Evolutionary conservation across 2,113 vertebrate species (phyloP), one percentile per base, ranked within the genome.

Genomic region (Notothenia rossii): DNA sequence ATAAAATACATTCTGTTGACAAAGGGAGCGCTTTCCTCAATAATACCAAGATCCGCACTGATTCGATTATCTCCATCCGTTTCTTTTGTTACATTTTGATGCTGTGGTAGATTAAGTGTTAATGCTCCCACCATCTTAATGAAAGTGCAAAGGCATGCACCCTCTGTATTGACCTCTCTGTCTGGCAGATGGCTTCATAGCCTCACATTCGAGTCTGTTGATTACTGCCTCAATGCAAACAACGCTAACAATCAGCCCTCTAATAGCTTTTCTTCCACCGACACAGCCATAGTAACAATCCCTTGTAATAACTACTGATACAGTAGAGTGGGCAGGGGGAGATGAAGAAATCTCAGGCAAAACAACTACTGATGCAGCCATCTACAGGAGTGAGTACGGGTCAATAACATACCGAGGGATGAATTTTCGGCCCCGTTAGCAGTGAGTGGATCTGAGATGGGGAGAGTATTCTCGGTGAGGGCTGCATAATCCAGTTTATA

Each of bases 141-240:
- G 75, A 77, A 73, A 60, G 73, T 81, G 62, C 48, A 67, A 76
- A 82, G 46, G 50, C 82, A 60, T 75, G 86, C 69, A 71, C 59
- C 59, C 77, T 77, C 50, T 54, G 17, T 86, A 78, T 72, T 82
- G 84, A 89, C 83, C 83, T 87, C 72, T 73, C 58, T 71, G 72
- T 79, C 67, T 75, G 56, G 65, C 67, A 86, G 85, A 88, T 87
- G 86, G 77, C 85, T 79, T 86, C 45, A 85, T 65, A 79, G 81
- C 69, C 62, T 62, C 45, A 43, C 22, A 58, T 48, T 54, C 36
- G 33, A 63, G 51, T 73, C 79, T 77, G 72, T 46, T 22, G 83
- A 71, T 74, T 64, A 64, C 43, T 43, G 86, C 88, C 79, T 85
- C 78, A 77, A 92, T 90, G 92, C 88, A 92, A 93, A 93, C 86